These are phyloP conservation scores for Hylaea fasciaria DNA, from an alignment of 2,888 invertebrate species.

Conservation along the genomic window DNA sequence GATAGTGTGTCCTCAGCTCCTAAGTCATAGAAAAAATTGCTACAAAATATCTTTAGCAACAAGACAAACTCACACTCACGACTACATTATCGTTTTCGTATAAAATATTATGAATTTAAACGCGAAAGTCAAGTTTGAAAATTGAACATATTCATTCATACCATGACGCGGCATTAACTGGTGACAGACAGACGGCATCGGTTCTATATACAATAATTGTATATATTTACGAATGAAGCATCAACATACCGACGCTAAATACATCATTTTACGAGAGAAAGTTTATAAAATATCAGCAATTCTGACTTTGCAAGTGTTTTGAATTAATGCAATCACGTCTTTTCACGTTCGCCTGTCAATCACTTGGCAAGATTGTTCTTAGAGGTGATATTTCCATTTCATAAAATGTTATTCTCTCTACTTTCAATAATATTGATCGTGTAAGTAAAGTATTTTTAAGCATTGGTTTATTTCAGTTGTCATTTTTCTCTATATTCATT, in stretches of 20 bases:
- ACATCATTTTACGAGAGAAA: constrained; percentile 39
- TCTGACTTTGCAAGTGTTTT: constrained; percentile 34
- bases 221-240: constrained; percentile 34
- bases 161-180: constrained; percentile 30
- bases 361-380: neutral
- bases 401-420: neutral
- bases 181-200: constrained; percentile 18
- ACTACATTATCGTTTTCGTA: neutral
- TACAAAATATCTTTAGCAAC: neutral
- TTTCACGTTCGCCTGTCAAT: constrained; percentile 9
- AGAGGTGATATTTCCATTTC: neutral
- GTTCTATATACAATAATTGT: constrained; percentile 26
- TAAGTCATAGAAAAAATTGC: too few species aligned
- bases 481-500: too few species aligned
- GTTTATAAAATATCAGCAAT: constrained; percentile 36
- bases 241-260: constrained; percentile 22
- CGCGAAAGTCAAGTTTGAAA: neutral
- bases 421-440: neutral
- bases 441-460: too few species aligned
- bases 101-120: neutral
- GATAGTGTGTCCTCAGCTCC: too few species aligned
- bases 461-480: too few species aligned
- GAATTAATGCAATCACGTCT: constrained; percentile 4
- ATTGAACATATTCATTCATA: constrained; percentile 12
- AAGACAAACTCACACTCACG: neutral